A percentile compares a stretch with the other conserved stretches of the same genome.
phyloP scores from a whole-genome alignment of 2,797 vertebrate genomes.

The Centroberyx gerrardi region DNA sequence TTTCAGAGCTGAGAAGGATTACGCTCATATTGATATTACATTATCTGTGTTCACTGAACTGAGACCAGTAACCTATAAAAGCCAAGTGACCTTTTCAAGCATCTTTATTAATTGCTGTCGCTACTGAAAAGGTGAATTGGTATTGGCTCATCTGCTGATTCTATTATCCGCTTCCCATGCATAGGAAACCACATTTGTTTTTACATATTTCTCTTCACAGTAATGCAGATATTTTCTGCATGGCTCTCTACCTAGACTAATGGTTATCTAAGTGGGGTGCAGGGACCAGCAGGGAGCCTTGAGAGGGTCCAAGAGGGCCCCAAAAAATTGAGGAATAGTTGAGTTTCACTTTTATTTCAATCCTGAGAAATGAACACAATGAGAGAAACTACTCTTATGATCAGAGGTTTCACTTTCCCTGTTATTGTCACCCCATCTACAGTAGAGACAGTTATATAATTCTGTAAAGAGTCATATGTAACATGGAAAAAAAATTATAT shows the following conservation, averaged over 20 bases:
- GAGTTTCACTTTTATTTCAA: too few relatives aligned
- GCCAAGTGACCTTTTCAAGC: slow-evolving; percentile 23
- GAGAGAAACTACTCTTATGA: too few relatives aligned
- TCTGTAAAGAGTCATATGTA: not conserved
- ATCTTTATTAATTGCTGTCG: slow-evolving; percentile 12
- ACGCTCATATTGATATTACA: slow-evolving; percentile 50
- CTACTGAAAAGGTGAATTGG: slow-evolving; percentile 3
- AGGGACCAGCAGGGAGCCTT: not conserved
- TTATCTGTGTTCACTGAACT: slow-evolving; percentile 44
- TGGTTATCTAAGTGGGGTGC: not conserved
- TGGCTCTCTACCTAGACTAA: too few relatives aligned
- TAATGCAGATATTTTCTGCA: too few relatives aligned
- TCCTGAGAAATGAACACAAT: too few relatives aligned
- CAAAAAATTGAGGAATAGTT: too few relatives aligned
- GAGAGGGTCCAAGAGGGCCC: not conserved
- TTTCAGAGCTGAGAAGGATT: slow-evolving; percentile 35
- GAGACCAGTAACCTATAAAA: slow-evolving; percentile 30
- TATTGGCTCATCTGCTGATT: slow-evolving; percentile 11
- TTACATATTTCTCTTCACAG: too few relatives aligned
- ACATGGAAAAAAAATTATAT: not conserved
- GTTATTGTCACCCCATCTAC: too few relatives aligned
- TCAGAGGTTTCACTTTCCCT: too few relatives aligned
- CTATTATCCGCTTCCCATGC: not conserved
- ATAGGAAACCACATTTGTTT: too few relatives aligned
- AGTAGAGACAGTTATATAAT: not conserved